Base-by-base conservation (phyloP, 2,113 vertebrate genomes). In the Okapia johnstoni region DNA sequence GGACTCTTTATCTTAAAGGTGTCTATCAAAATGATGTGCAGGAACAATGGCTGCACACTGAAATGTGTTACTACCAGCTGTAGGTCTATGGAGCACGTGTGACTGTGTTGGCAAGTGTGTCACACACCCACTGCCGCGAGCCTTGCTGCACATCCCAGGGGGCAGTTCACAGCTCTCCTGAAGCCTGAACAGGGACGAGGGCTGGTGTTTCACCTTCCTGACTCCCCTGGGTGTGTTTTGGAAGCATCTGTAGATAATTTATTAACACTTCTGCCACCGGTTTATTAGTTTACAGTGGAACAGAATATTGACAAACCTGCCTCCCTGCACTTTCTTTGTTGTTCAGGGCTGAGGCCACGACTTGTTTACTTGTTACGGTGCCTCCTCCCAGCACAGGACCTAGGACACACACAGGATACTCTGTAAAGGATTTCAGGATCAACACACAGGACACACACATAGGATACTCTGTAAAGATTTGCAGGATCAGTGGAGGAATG, bases 101-200 rank as follows among this genome's bases (percentile, higher is more conserved):
- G 21, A 9, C 10, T 48, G 48, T 21, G 46, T 30, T 28, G 55
- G 23, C 33, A 36, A 43, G 25, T 6, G 46, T 36, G 13, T 61
- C 54, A 26, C 26, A 48, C 23, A 33, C 13, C 5, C 1, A 12
- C 7, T 2, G 0, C 76, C 11, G 9, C 5, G 21, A 17, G 17
- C 61, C 55, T n/a, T 13, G 40, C 43, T 0, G 6, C n/a, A 5
- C 7, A 23, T 12, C 19, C 77, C n/a, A 25, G 21, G 60, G 57
- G 19, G 10, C 13, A 28, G 26, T 3, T 54, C 58, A 58, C 28
- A 46, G 80, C 52, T 21, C 2, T 14, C 16, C n/a, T 50, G 85
- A 28, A 90, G 36, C 11, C 40, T 23, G 33, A 19, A 26, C 2
- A 2, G 70, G 60, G 11, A 9, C 1, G 13, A 80, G 46, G 10